phyloP scores from a whole-genome alignment of 2,113 vertebrate genomes.

The Girardinichthys multiradiatus region DNA sequence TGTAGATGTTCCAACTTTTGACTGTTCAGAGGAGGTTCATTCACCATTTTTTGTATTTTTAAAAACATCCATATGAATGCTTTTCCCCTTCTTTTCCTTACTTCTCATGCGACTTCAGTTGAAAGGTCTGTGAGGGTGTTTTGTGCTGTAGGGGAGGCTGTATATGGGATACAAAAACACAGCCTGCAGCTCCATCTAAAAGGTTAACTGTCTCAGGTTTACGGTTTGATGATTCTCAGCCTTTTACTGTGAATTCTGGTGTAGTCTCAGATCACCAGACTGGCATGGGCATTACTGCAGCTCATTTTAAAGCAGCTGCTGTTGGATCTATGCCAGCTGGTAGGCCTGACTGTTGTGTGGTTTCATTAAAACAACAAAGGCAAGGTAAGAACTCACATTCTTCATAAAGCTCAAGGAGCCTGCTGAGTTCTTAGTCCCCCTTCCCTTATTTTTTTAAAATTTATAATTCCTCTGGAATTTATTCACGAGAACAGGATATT shows the following conservation, averaged over 20 bases:
- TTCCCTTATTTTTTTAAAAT: constrained; percentile 24
- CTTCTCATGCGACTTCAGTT: neutral
- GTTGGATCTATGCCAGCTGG: constrained; percentile 53
- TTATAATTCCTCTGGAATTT: constrained; percentile 65
- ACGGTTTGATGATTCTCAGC: constrained; percentile 18
- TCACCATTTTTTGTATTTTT: too few species aligned
- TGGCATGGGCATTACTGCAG: constrained; percentile 43
- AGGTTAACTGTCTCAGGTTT: constrained; percentile 3
- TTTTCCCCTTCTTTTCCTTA: neutral
- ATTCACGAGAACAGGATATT: constrained; percentile 71
- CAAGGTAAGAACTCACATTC: constrained; percentile 54
- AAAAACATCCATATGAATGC: too few species aligned
- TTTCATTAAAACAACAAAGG: constrained; percentile 74
- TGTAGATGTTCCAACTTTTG: too few species aligned
- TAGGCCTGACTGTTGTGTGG: constrained; percentile 44
- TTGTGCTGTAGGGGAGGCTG: neutral
- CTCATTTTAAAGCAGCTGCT: constrained; percentile 51
- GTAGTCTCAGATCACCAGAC: constrained; percentile 58
- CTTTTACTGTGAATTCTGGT: constrained; percentile 9
- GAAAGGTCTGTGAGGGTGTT: constrained; percentile 5
- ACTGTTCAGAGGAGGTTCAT: too few species aligned
- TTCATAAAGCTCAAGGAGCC: constrained; percentile 51
- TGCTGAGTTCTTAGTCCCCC: constrained; percentile 32
- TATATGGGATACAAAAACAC: constrained; percentile 1
- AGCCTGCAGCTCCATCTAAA: neutral